These are phyloP conservation scores for Caenorhabditis plicata DNA, from an alignment of 2,888 invertebrate genomes.

Conservation along the genomic window DNA sequence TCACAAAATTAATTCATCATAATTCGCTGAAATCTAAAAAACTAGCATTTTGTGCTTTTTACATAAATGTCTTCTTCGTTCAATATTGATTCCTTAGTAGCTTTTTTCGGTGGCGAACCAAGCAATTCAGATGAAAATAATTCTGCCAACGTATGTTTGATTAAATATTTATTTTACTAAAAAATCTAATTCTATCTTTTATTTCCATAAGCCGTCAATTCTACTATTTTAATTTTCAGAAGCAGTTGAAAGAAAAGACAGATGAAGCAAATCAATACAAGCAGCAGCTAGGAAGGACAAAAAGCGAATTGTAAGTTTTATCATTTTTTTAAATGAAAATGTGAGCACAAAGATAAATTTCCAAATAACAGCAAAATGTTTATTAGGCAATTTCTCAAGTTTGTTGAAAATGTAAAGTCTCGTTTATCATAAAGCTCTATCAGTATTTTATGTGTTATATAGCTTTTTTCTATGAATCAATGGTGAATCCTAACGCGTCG, in stretches of 20 bases:
- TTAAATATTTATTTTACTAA: background rate
- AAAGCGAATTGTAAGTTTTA: constrained; percentile 20
- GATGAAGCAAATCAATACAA: constrained; percentile 49
- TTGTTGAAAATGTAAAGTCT: background rate
- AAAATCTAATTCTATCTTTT: background rate
- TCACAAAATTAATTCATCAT: too few relatives aligned
- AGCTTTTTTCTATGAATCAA: too few relatives aligned
- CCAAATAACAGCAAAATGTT: background rate
- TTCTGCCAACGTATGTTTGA: background rate
- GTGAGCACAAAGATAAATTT: constrained; percentile 1
- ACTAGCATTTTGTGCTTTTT: too few relatives aligned
- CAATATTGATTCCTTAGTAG: too few relatives aligned
- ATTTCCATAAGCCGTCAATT: constrained; percentile 5
- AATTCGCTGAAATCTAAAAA: too few relatives aligned
- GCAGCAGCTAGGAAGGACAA: constrained; percentile 32
- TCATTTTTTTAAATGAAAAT: background rate
- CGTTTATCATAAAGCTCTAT: too few relatives aligned
- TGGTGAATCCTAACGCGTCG: too few relatives aligned
- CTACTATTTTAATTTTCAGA: constrained; percentile 36
- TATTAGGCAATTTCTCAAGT: background rate
- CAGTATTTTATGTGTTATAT: too few relatives aligned
- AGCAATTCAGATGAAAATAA: too few relatives aligned
- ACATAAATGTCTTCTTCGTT: too few relatives aligned
- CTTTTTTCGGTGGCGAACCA: too few relatives aligned
- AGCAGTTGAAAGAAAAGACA: constrained; percentile 48